Evolutionary conservation across 1,140 invertebrate genomes (phyloP).

Genomic region (Paralvinella palmiformis): DNA sequence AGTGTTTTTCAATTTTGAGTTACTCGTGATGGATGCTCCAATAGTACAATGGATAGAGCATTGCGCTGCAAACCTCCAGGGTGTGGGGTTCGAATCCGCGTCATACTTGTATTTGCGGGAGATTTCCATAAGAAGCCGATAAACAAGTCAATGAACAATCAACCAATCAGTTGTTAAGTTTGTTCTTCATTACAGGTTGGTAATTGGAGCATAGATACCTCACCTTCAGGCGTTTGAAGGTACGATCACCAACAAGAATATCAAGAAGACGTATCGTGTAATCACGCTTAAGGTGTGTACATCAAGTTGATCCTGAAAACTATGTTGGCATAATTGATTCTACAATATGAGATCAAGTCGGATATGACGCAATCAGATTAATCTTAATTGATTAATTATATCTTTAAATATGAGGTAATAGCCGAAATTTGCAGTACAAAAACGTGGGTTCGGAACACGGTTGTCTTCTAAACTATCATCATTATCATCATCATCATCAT

Average conservation of each 20-base stretch:
- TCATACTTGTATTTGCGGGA: too few species aligned
- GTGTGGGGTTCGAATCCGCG: too few species aligned
- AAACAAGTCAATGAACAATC: neutral
- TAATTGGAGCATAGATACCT: constrained; percentile 56
- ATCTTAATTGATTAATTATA: neutral
- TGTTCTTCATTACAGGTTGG: constrained; percentile 24
- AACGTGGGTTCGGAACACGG: too few species aligned
- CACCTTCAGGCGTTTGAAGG: constrained; percentile 62
- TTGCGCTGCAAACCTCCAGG: too few species aligned
- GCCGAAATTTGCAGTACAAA: too few species aligned
- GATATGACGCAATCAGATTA: neutral
- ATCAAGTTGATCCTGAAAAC: neutral
- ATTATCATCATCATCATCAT: neutral
- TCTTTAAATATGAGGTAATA: too few species aligned
- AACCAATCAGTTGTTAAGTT: neutral
- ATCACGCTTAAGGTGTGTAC: constrained; percentile 64
- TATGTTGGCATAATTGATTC: neutral
- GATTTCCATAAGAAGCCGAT: neutral
- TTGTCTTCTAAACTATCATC: neutral
- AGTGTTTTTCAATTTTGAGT: neutral
- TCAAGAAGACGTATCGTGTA: constrained; percentile 71
- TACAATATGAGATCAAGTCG: neutral
- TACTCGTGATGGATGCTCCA: neutral
- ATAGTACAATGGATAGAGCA: too few species aligned
- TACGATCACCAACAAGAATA: constrained; percentile 56